Evolutionary conservation across 2,888 invertebrate genomes (phyloP), one percentile per base, ranked within the genome.

Genomic region (Amiota communis): DNA sequence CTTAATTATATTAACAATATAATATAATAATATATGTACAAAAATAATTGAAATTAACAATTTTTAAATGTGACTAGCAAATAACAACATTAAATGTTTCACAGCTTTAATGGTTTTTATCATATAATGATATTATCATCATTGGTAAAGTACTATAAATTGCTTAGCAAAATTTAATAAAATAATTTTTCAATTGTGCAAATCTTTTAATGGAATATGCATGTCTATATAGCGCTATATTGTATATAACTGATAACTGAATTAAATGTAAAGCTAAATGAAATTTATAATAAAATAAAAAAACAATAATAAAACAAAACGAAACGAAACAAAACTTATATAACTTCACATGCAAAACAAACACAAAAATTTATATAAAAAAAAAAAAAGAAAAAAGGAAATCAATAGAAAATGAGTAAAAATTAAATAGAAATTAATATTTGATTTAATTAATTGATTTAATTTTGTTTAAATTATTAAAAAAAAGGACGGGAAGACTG

Each of bases 331-430:
- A 61, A 36, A 20, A 78, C 77, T 78, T 80, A 79, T 83, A 80
- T 59, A 83, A 74, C 83, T 82, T 83, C 83, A 86, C 83, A 83
- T 83, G 83, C 83, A 83, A 85, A 83, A 83, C 86, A 83, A 84
- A 86, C 83, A 83, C 85, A 86, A 85, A 83, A 77, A 75, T 75
- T 64, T 69, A 53, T 46, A 69, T 56, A 9, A 23, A 69, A 67
- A 51, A 59, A 59, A 61, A 15, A 70, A 49, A 64, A 23, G 51
- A 36, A 51, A 51, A 68, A 77, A 81, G 64, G 75, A 65, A 78
- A 76, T 74, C 48, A 53, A 65, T 2, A 36, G 3, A 36, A 36
- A 36, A 36, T 36, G 36, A 36, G 36, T 36, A 6, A 36, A 36
- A 36, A 70, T 74, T 64, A 68, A 71, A 74, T 61, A 65, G 53